A percentile compares a stretch with the other conserved stretches of the same genome.
Evolutionary conservation across 2,113 vertebrate genomes (phyloP).

Genomic region (Rhipidura dahli): DNA sequence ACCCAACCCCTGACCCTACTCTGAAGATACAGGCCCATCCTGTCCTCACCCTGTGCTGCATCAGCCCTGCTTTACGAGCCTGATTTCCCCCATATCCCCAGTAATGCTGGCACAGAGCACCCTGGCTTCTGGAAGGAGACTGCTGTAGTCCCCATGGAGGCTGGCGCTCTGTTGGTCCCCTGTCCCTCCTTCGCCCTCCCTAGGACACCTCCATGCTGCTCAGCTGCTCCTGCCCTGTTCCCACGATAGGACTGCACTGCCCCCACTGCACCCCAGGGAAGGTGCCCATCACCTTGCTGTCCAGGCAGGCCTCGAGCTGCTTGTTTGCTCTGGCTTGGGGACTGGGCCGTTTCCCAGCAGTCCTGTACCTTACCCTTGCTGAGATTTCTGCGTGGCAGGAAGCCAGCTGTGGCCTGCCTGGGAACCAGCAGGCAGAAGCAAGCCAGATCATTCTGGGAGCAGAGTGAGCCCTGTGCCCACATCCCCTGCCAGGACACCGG

Average conservation of each 20-base stretch:
- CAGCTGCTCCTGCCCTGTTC: not conserved
- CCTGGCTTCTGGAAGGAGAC: not conserved
- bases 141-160: not conserved
- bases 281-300: not conserved
- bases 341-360: not conserved
- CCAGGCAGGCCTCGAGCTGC: rapidly evolving
- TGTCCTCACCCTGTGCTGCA: not conserved
- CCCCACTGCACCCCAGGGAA: not conserved
- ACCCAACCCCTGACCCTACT: not conserved
- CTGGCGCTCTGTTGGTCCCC: rapidly evolving
- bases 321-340: not conserved
- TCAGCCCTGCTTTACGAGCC: not conserved
- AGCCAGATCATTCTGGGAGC: not conserved
- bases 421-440: not conserved
- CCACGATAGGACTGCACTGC: rapidly evolving
- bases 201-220: not conserved
- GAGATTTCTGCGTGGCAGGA: not conserved
- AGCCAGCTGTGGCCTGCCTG: not conserved
- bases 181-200: not conserved
- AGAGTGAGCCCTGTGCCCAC: not conserved
- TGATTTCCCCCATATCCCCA: not conserved
- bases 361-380: not conserved
- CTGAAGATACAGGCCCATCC: rapidly evolving
- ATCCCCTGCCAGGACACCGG: not conserved
- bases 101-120: not conserved